Base-by-base conservation (phyloP, 2,113 vertebrate species). In the Podarcis cretensis region DNA sequence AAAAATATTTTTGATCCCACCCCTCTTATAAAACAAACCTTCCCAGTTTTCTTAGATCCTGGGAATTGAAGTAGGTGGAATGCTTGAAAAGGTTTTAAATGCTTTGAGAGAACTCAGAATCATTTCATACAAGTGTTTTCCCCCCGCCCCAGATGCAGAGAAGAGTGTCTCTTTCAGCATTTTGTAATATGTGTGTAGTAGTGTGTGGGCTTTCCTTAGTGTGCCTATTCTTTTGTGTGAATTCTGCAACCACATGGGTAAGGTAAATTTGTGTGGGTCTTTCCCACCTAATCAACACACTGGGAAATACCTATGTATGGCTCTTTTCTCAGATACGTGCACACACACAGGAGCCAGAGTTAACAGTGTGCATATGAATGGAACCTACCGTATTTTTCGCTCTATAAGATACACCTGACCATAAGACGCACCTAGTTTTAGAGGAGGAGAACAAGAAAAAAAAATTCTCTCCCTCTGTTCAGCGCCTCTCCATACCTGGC, bases 381-480 rank as follows among this genome's bases (percentile, higher is more conserved):
- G 81, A 23, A 1, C 35, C 32, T 82, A 43, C 6, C 7, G 43
- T 43, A 43, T 8, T 43, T 43, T 43, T 43, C 43, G 7, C 43
- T 8, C 1, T 0, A 43, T 43, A 43, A 43, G 43, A 43, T 0
- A 6, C 43, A 43, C 6, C 43, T 0, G 43, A 43, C 43, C 1
- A 43, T 43, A 43, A 43, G 43, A 43, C 43, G 43, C 43, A 43
- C 43, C 43, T 43, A 43, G 43, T 7, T 43, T 1, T 43, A 43
- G 43, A 43, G 43, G 40, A 43, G 40, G 43, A 43, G 43, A 43
- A 43, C 6, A 43, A 43, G 43, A 6, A 7, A 43, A 40, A 43
- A 43, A 43, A 43, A 43, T 43, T 43, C 6, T 43, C 43, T 43
- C 43, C 43, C 43, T 43, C 43, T 43, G 43, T 7, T 1, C 43